Percentiles rank a stretch among this genome's conserved stretches.
Evolutionary conservation across 2,797 vertebrate genomes (phyloP).

Genomic region (Mormyrops attenuatus): DNA sequence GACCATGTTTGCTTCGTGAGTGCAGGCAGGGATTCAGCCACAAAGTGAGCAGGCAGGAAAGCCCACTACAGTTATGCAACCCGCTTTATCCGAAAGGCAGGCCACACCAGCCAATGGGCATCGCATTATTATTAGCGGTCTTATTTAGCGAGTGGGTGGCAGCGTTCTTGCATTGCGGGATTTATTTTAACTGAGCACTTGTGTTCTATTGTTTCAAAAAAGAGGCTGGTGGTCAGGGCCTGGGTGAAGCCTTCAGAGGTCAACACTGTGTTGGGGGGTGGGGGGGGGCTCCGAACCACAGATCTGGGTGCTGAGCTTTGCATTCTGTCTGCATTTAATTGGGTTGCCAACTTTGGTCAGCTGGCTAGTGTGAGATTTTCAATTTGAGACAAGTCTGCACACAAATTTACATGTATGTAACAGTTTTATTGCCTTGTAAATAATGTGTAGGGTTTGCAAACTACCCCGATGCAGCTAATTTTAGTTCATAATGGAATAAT

Average conservation of each 20-base stretch:
- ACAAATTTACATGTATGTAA: background rate
- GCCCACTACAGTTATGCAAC: conserved; percentile 45
- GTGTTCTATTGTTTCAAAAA: conserved; percentile 9
- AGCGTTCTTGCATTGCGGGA: background rate
- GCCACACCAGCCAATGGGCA: conserved; percentile 24
- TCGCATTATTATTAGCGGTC: conserved; percentile 28
- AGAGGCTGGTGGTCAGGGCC: background rate
- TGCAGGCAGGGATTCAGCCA: conserved; percentile 17
- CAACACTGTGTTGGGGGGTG: background rate
- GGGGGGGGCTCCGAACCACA: background rate
- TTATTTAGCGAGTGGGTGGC: conserved; percentile 19
- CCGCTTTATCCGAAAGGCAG: conserved; percentile 39
- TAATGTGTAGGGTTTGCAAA: background rate
- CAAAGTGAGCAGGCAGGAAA: conserved; percentile 39
- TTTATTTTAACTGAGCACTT: conserved; percentile 9
- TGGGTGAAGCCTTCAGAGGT: background rate
- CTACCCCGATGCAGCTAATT: background rate
- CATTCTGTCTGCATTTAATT: background rate
- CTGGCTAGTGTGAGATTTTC: background rate
- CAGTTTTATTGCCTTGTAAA: background rate
- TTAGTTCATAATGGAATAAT: background rate
- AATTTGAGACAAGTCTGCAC: background rate
- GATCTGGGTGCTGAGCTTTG: background rate
- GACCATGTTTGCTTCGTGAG: conserved; percentile 33
- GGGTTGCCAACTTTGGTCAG: background rate